Evolutionary conservation across 2,888 invertebrate genomes (phyloP), one percentile per base, ranked within the genome.

Genomic region (Nephrotoma guestfalica): DNA sequence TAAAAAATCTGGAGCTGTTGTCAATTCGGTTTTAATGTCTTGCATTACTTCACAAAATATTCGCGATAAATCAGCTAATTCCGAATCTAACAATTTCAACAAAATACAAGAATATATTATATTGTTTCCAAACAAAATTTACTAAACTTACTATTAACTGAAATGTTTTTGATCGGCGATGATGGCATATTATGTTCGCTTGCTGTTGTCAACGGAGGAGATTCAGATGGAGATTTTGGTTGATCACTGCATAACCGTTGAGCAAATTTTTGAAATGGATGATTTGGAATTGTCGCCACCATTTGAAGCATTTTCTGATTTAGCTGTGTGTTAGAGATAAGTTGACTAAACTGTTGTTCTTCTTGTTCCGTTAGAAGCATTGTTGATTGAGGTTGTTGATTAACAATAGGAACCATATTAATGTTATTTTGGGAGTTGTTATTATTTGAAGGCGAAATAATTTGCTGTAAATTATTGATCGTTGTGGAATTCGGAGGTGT

Each of bases 181-280:
- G 90, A 89, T 41, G 90, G 90, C 11, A 90, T 88, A 84, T 41
- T 85, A 30, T 30, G 71, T 30, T 71, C 71, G 71, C 42, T 43
- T 4, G 45, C 83, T 9, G 85, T 87, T 42, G 87, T 51, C 40
- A 84, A 86, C 83, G 90, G 89, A 42, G 90, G 89, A 57, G 92
- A 90, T 88, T 91, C 92, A 51, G 91, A 91, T 41, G 92, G 91
- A 15, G 92, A 91, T 88, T 92, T 92, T n/a, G 91, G 91, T 88
- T 91, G 91, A 88, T 91, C 91, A 86, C 90, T 90, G 87, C 91
- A 91, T 87, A 91, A 90, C 86, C 90, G 90, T 42, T 90, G 91
- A 87, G 90, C 89, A 43, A 90, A 89, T 87, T 89, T 89, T 87
- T 89, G 89, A 87, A 88, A 87, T 11, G 88, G 88, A 87, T 89